These are phyloP conservation scores for Standfussiana lucernea DNA, from an alignment of 2,888 invertebrate species.

Conservation along the genomic window DNA sequence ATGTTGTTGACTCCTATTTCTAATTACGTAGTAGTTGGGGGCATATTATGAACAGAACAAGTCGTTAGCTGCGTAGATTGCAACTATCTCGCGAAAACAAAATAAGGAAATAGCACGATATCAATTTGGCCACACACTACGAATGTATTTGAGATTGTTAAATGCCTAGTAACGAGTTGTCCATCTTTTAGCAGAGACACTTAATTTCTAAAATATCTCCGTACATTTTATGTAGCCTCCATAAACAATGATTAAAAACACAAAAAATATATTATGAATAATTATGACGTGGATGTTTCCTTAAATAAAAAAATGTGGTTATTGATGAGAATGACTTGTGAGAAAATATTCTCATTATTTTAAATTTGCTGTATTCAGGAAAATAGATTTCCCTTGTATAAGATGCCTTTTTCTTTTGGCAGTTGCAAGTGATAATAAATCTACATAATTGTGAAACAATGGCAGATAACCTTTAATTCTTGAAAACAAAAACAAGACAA, in stretches of 20 bases:
- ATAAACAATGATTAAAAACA: neutral
- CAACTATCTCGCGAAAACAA: slow-evolving; percentile 44
- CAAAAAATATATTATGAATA: neutral
- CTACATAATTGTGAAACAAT: slow-evolving; percentile 21
- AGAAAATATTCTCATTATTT: neutral
- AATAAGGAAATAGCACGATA: slow-evolving; percentile 37
- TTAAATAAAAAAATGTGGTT: too few relatives aligned
- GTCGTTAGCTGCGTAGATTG: slow-evolving; percentile 34
- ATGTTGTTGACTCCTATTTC: slow-evolving; percentile 39
- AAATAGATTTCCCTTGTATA: neutral
- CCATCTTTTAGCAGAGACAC: neutral
- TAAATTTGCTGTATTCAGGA: neutral
- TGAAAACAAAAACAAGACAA: slow-evolving; percentile 26
- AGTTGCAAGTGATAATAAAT: neutral
- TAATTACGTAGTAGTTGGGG: slow-evolving; percentile 20
- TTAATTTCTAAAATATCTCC: neutral
- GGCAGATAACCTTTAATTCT: neutral
- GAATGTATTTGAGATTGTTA: neutral
- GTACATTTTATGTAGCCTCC: neutral
- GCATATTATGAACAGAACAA: slow-evolving; percentile 15
- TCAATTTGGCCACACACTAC: slow-evolving; percentile 1
- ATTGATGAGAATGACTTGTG: too few relatives aligned
- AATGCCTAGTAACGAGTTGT: slow-evolving; percentile 7
- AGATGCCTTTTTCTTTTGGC: neutral
- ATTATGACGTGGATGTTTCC: too few relatives aligned